Evolutionary conservation across 2,113 vertebrate genomes (phyloP).

Genomic region (Pitta sordida): DNA sequence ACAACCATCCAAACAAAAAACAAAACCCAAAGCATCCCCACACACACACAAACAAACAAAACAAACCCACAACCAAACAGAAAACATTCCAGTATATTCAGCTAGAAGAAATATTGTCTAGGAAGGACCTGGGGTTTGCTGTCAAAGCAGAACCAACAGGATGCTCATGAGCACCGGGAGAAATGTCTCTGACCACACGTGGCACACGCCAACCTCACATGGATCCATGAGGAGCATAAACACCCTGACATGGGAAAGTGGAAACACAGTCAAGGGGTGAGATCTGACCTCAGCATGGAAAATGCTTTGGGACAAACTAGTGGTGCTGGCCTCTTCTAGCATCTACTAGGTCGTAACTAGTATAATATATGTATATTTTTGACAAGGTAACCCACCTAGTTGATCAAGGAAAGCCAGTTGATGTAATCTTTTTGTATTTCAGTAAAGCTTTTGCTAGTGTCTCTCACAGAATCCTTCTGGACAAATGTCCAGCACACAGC

Average conservation of each 20-base stretch:
- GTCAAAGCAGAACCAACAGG: rapidly evolving
- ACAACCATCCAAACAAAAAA: background rate
- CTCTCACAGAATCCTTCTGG: background rate
- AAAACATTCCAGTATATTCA: background rate
- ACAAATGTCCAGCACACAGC: background rate
- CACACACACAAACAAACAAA: background rate
- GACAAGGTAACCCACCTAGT: too few species aligned
- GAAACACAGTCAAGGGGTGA: background rate
- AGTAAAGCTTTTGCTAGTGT: background rate
- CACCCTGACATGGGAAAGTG: background rate
- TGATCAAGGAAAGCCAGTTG: background rate
- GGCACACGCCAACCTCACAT: rapidly evolving
- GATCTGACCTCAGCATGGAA: background rate
- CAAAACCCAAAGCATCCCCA: background rate
- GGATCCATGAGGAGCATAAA: rapidly evolving
- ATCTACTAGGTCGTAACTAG: background rate
- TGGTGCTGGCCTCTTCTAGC: background rate
- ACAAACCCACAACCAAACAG: background rate
- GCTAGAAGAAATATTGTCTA: background rate
- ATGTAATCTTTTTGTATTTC: background rate
- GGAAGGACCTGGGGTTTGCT: background rate
- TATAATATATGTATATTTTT: background rate
- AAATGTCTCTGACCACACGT: rapidly evolving
- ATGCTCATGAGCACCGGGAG: background rate
- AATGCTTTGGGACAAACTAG: background rate